A percentile compares a stretch with the other conserved stretches of the same genome.
phyloP scores from a whole-genome alignment of 2,888 invertebrate species.

The Drosophila subsilvestris region DNA sequence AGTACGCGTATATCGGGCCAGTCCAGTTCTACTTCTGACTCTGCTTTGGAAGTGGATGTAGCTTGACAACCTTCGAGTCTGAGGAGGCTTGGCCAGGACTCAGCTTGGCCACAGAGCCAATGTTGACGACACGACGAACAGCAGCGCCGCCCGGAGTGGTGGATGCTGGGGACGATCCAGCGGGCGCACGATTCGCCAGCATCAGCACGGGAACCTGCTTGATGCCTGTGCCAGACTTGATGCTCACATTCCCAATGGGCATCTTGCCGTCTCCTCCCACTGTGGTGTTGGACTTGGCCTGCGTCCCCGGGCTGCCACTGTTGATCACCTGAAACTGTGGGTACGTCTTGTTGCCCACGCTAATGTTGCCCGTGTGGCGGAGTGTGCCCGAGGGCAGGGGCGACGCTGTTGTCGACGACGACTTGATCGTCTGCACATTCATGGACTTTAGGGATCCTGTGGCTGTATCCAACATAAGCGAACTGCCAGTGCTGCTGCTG shows the following conservation, averaged over 20 bases:
- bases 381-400: constrained; percentile 29
- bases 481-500: constrained; percentile 27
- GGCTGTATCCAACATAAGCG: constrained; percentile 49
- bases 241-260: constrained; percentile 49
- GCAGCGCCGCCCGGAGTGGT: constrained; percentile 47
- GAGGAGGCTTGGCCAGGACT: constrained; percentile 33
- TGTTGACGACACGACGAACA: constrained; percentile 63
- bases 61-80: constrained; percentile 55
- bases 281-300: not conserved
- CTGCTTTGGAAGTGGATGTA: constrained; percentile 19
- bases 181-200: constrained; percentile 49
- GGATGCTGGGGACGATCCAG: constrained; percentile 12
- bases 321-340: constrained; percentile 66
- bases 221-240: constrained; percentile 60
- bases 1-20: not conserved
- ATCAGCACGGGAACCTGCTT: constrained; percentile 63
- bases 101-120: constrained; percentile 52
- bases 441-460: constrained; percentile 48
- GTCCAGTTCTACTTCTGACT: not conserved
- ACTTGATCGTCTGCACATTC: constrained; percentile 61
- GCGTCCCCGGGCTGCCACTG: constrained; percentile 14
- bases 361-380: constrained; percentile 45
- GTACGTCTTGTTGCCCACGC: constrained; percentile 52
- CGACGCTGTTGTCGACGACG: constrained; percentile 24
- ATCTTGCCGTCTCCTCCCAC: constrained; percentile 52